These are phyloP conservation scores for Mustela nigripes DNA, from an alignment of 2,113 vertebrate genomes.

Conservation along the genomic window DNA sequence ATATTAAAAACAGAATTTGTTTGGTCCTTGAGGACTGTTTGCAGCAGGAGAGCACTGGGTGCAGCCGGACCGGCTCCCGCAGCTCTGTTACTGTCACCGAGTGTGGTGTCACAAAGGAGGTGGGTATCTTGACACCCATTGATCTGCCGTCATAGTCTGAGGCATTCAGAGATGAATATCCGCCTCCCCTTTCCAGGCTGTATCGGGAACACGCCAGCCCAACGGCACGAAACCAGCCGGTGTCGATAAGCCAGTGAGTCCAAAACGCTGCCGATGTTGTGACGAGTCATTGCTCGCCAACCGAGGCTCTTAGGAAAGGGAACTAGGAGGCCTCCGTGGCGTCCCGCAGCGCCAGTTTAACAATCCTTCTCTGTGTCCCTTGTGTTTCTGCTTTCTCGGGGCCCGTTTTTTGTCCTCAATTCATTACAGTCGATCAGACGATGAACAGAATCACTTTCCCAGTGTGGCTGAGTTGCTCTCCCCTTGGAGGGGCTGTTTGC, in stretches of 20 bases:
- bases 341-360: constrained; percentile 64
- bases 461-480: background rate
- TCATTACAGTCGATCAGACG: constrained; percentile 83
- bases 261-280: background rate
- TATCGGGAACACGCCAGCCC: constrained; percentile 80
- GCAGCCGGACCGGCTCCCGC: background rate
- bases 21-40: background rate
- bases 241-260: constrained; percentile 76
- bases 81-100: constrained; percentile 76
- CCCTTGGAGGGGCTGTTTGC: background rate
- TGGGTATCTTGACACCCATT: constrained; percentile 71
- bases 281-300: constrained; percentile 80
- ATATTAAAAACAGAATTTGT: constrained; percentile 7
- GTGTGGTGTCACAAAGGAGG: constrained; percentile 75
- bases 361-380: constrained; percentile 73
- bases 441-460: constrained; percentile 68
- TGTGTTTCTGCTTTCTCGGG: constrained; percentile 71
- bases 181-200: constrained; percentile 66
- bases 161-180: constrained; percentile 74
- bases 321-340: constrained; percentile 68
- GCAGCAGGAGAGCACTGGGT: background rate
- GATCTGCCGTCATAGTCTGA: constrained; percentile 73
- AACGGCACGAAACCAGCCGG: constrained; percentile 63
- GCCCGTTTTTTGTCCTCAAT: constrained; percentile 67
- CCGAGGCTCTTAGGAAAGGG: constrained; percentile 74